A percentile compares a stretch with the other conserved stretches of the same genome.
Conservation (phyloP, 2,888 invertebrate species). For the Arrhopalites spinosus region DNA sequence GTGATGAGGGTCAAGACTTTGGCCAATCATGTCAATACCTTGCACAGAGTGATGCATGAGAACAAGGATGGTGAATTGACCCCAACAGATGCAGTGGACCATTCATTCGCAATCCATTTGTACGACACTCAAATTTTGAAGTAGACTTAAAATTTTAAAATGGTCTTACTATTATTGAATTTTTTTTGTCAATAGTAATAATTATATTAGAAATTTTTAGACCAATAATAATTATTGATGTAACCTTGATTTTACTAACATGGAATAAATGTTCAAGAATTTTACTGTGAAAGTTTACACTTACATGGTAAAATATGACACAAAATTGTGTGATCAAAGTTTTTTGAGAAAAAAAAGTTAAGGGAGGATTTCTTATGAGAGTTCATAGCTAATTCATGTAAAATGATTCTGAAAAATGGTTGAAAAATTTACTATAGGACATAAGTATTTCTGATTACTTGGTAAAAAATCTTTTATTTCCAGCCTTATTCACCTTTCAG, state of each 20-base stretch:
- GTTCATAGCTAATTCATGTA: no score
- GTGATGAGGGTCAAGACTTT: conserved; percentile 48
- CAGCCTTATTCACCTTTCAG: no score
- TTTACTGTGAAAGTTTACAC: neutral
- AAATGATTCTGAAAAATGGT: no score
- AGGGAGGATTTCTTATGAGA: no score
- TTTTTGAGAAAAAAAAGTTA: no score
- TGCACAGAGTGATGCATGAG: conserved; percentile 12
- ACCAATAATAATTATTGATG: neutral
- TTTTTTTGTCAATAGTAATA: neutral
- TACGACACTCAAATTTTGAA: conserved; percentile 52
- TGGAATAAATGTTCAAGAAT: neutral
- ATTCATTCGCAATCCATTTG: conserved; percentile 44
- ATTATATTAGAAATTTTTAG: neutral
- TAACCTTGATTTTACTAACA: neutral
- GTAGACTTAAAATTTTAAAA: neutral
- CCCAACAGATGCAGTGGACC: conserved; percentile 16
- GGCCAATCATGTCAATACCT: conserved; percentile 47
- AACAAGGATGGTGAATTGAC: neutral
- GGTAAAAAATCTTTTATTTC: no score
- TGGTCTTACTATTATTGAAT: neutral
- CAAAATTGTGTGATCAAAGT: no score
- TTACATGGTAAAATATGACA: neutral
- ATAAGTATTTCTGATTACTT: no score
- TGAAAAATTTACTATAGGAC: no score